Base-by-base conservation (phyloP, 2,797 vertebrate species). In the Amblyopsis hoosieri region DNA sequence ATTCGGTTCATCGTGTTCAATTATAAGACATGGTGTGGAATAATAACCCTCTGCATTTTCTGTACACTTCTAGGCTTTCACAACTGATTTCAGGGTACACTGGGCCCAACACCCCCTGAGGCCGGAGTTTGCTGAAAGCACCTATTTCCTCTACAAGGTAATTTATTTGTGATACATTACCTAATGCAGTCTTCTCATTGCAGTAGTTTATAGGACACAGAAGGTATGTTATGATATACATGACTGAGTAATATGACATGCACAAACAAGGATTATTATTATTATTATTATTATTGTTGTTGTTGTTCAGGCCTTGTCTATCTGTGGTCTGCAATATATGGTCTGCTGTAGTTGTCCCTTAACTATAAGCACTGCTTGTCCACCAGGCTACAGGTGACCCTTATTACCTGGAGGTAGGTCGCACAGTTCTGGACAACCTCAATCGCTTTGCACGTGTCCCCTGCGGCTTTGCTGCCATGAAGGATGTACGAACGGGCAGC, bases 41-140 rank as follows among this genome's bases (percentile, higher is more conserved):
- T 17, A 5, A 60, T 79, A 73, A 84, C 79, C 87, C 87, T 64
- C 93, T 68, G 6, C 53, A 71, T 78, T 72, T 75, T 75, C 72
- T 77, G 54, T 3, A 1, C 72, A 54, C 48, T n/a, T 80, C 78
- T 78, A 99, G 98, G 97, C 98, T 14, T 99, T 99, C 90, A 99
- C 98, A 54, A 99, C 97, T 72, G 98, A 99, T 87, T 99, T 99
- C 80, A 94, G 97, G 82, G 98, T 99, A 67, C 98, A 99, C 74
- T 99, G 98, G 97, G 97, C 96, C 47, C 97, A 99, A 84, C 97
- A 99, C 86, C 97, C 97, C 67, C 87, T 99, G 84, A 92, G 98
- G 76, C 98, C 98, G 55, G 97, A 99, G 88, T 99, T 99, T 94
- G 97, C 97, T 75, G 98, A 99, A 87, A 99, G 98, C 90, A 99